Evolutionary conservation across 1,140 invertebrate species (phyloP), one percentile per base, ranked within the genome.

Genomic region (Drosophila sucinea): DNA sequence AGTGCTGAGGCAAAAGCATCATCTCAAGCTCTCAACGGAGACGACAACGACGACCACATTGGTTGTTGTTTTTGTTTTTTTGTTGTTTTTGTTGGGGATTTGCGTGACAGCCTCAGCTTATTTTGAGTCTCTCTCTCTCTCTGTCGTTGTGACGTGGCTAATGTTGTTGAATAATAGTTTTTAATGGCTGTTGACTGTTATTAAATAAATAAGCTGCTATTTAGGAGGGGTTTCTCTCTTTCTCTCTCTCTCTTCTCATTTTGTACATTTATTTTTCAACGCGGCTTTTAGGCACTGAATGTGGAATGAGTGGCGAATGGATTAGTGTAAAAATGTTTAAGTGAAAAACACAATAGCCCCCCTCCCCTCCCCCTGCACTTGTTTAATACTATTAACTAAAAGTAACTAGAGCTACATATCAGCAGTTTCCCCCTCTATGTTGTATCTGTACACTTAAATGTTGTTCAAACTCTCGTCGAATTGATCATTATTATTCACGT

Each of bases 141-240:
- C 44, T 33, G 35, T 33, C 32, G 60, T 33, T 74, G 57, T 25
- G 60, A 29, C 51, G 64, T 62, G 51, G 68, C 73, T 84, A 81
- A 84, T 70, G 67, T 57, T 33, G 64, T 69, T 86, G 78, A 74
- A 86, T 78, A 81, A 86, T 81, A 74, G 82, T 76, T 85, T 76
- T 81, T 81, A 86, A 75, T 71, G 74, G 62, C 60, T 81, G 73
- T 85, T 84, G 82, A 79, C 78, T 74, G 65, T 86, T 71, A 81
- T 86, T 86, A 86, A 86, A 79, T 76, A 86, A 86, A 86, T 86
- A 82, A 85, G 70, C 82, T 56, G 64, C 66, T 79, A 78, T 86
- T 86, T 78, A 72, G 74, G 51, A 67, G 60, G 41, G 61, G 67
- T 65, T 61, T 67, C 47, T 44, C 10, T 4, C 4, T 30, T 30